Evolutionary conservation across 2,888 invertebrate genomes (phyloP).

Genomic region (Encarsia formosa): DNA sequence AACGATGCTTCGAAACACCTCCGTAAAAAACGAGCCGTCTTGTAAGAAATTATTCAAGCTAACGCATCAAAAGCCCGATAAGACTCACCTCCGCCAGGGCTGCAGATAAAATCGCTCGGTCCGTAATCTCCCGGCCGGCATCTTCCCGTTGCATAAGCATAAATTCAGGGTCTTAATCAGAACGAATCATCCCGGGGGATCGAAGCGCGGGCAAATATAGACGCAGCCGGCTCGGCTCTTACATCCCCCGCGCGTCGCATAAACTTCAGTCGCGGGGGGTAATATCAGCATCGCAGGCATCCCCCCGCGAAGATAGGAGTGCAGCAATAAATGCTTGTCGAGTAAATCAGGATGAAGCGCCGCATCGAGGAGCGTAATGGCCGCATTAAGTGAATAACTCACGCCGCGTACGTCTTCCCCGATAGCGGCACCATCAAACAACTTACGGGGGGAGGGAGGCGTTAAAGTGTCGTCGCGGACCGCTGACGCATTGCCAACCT

Average conservation of each 20-base stretch:
- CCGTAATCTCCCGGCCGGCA: too few species aligned
- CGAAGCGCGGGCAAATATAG: too few species aligned
- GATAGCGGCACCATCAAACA: constrained; percentile 46
- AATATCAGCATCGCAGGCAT: constrained; percentile 37
- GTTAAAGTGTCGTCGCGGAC: constrained; percentile 41
- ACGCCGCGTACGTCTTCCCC: constrained; percentile 32
- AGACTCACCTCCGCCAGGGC: too few species aligned
- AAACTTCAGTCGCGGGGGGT: constrained; percentile 23
- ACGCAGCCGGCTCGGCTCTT: too few species aligned
- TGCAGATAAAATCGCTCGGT: too few species aligned
- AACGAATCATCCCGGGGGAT: too few species aligned
- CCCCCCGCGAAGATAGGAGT: constrained; percentile 47
- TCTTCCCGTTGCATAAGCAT: too few species aligned
- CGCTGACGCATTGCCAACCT: constrained; percentile 44
- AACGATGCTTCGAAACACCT: too few species aligned
- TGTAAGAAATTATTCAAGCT: too few species aligned
- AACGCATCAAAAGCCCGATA: too few species aligned
- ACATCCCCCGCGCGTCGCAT: background rate
- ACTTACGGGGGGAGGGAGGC: constrained; percentile 36
- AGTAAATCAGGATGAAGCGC: constrained; percentile 51
- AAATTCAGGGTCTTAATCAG: too few species aligned
- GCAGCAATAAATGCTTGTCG: constrained; percentile 48
- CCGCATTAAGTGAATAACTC: constrained; percentile 50
- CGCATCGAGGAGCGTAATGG: constrained; percentile 48
- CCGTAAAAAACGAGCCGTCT: too few species aligned